Conservation (phyloP, 2,797 vertebrate species). For the Rhabdomys pumilio region DNA sequence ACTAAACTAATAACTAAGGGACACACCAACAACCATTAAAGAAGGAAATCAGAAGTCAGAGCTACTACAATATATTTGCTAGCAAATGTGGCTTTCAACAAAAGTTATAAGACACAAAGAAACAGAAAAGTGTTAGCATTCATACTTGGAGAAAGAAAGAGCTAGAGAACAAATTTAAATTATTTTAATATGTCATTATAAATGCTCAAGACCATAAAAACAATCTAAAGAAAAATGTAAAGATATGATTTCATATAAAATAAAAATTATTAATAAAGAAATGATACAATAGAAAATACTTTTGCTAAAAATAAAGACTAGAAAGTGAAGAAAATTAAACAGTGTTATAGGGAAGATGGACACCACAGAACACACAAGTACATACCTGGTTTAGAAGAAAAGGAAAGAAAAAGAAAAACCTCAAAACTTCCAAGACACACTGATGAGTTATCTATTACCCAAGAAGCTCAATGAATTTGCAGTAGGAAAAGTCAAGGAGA, state of each 20-base stretch:
- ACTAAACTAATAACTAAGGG: not conserved
- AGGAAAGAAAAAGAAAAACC: not conserved
- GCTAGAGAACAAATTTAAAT: not conserved
- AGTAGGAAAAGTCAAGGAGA: not conserved
- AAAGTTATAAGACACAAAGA: not conserved
- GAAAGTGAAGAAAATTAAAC: not conserved
- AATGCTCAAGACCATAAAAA: not conserved
- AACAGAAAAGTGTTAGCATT: not conserved
- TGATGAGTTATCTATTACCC: not conserved
- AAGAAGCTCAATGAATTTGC: not conserved
- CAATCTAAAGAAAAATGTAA: not conserved
- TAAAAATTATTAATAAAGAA: not conserved
- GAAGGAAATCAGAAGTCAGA: not conserved
- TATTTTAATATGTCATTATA: not conserved
- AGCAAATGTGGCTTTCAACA: not conserved
- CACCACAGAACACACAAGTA: not conserved
- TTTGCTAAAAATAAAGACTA: not conserved
- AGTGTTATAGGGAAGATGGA: not conserved
- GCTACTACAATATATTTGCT: not conserved
- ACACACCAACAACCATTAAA: not conserved
- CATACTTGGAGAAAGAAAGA: not conserved
- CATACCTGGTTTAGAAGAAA: not conserved
- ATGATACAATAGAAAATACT: not conserved
- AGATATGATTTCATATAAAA: not conserved
- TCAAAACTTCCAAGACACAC: not conserved